A percentile compares a stretch with the other conserved stretches of the same genome.
phyloP scores from a whole-genome alignment of 2,888 invertebrate genomes.

The Plagodis pulveraria region DNA sequence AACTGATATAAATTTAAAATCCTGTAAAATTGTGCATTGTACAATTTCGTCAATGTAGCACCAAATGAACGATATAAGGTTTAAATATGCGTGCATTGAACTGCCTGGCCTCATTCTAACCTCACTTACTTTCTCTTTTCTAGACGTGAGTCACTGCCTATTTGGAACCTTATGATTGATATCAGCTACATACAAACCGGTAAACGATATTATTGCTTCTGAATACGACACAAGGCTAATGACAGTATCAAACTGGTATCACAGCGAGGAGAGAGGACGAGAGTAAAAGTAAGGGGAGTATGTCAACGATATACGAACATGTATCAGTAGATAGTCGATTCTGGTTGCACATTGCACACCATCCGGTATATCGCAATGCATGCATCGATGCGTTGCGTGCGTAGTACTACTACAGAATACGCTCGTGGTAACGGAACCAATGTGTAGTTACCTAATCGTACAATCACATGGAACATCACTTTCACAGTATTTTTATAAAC shows the following conservation, averaged over 20 bases:
- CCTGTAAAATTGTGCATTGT: too few relatives aligned
- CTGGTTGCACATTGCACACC: conserved; percentile 23
- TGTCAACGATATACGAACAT: conserved; percentile 18
- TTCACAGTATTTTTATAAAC: conserved; percentile 2
- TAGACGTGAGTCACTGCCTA: neutral
- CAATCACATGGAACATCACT: conserved; percentile 9
- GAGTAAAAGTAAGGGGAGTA: conserved; percentile 20
- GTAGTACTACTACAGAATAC: conserved; percentile 10
- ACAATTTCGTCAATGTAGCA: too few relatives aligned
- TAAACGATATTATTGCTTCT: too few relatives aligned
- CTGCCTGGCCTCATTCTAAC: neutral
- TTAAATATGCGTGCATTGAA: neutral
- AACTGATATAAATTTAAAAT: too few relatives aligned
- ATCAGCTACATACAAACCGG: too few relatives aligned
- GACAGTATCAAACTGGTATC: neutral
- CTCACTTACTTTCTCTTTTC: neutral
- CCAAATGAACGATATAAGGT: too few relatives aligned
- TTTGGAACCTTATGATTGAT: too few relatives aligned
- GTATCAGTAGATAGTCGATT: neutral
- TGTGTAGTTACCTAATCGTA: conserved; percentile 30
- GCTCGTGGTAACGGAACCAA: conserved; percentile 13
- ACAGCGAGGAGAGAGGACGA: conserved; percentile 17
- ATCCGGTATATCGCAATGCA: conserved; percentile 27
- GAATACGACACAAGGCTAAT: neutral
- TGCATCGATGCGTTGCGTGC: conserved; percentile 33